Conservation (phyloP, 2,113 vertebrate genomes). For the Chaenocephalus aceratus region DNA sequence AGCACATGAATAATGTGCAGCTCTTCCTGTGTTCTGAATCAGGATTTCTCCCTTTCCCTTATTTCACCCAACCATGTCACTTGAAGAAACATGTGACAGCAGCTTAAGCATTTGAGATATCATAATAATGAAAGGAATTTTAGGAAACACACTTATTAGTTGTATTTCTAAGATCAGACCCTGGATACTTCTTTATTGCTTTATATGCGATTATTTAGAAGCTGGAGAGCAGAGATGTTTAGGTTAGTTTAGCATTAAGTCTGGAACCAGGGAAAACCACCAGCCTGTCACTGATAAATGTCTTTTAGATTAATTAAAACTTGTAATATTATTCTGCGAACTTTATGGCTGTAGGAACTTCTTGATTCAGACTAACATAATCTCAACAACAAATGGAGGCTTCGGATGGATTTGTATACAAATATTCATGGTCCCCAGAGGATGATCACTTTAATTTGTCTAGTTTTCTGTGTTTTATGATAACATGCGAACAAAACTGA, state of each 20-base stretch:
- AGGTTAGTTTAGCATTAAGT: neutral
- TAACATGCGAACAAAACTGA: neutral
- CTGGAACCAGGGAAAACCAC: neutral
- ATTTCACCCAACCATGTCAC: neutral
- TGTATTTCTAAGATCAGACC: neutral
- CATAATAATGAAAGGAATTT: neutral
- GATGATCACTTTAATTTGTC: neutral
- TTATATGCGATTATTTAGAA: neutral
- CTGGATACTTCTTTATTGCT: neutral
- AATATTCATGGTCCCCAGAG: neutral
- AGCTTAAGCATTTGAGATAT: neutral
- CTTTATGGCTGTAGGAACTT: neutral
- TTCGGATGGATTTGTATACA: neutral
- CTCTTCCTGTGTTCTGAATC: conserved; percentile 1
- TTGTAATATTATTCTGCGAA: neutral
- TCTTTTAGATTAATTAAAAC: neutral
- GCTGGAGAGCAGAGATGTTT: neutral
- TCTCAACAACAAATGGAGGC: neutral
- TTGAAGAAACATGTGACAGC: neutral
- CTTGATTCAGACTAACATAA: too few relatives aligned
- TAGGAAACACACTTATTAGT: neutral
- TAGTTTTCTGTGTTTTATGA: neutral
- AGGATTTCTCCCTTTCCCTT: neutral
- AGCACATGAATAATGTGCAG: neutral
- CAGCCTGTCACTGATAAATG: too few relatives aligned